Conservation (phyloP, 2,888 invertebrate genomes). For the Penaeus monodon region DNA sequence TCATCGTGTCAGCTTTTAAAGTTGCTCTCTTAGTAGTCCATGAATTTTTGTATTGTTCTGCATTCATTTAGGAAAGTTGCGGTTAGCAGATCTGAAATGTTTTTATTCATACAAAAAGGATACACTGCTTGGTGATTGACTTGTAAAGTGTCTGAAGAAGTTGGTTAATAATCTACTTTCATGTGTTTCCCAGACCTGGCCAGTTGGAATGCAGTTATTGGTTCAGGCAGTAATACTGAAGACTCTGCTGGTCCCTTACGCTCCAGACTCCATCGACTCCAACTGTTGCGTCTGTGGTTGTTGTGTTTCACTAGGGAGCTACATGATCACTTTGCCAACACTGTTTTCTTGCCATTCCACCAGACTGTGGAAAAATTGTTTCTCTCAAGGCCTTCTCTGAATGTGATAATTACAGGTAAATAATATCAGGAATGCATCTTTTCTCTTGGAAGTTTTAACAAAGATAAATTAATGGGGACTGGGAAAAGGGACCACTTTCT, state of each 20-base stretch:
- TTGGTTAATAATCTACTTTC: not conserved
- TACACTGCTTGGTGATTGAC: no score
- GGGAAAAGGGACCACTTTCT: no score
- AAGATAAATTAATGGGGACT: not conserved
- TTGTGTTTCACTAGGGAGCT: constrained; percentile 44
- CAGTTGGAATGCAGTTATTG: constrained; percentile 24
- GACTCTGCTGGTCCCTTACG: constrained; percentile 14
- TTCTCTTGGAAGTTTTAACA: not conserved
- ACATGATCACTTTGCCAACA: constrained; percentile 53
- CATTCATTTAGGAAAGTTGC: no score
- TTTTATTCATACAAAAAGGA: no score
- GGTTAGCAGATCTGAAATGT: no score
- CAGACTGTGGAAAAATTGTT: constrained; percentile 34
- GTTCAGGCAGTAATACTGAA: not conserved
- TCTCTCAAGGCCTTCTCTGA: constrained; percentile 27
- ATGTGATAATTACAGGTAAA: constrained; percentile 33
- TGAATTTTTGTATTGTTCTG: no score
- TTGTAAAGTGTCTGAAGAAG: no score
- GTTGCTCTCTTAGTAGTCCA: no score
- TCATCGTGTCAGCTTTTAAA: no score
- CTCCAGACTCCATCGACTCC: constrained; percentile 48
- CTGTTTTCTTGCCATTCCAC: constrained; percentile 39
- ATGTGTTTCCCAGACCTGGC: constrained; percentile 31
- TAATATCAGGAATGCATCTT: not conserved
- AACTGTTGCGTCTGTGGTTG: constrained; percentile 53